phyloP scores from a whole-genome alignment of 2,113 vertebrate genomes.

The Crotalus helleri region DNA sequence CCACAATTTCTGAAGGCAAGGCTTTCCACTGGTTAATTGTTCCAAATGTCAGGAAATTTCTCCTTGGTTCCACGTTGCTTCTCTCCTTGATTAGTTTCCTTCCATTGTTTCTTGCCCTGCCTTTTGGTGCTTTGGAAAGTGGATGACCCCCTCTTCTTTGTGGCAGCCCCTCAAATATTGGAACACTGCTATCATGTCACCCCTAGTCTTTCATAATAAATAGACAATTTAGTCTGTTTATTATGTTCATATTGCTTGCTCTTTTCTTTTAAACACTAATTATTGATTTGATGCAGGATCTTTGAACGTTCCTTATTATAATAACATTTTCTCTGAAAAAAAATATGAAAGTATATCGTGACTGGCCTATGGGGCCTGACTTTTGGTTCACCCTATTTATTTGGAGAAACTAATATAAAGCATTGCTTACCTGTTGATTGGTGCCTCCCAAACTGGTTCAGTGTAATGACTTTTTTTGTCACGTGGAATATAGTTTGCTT shows the following conservation, averaged over 20 bases:
- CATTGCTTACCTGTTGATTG: background rate
- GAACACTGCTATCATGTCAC: background rate
- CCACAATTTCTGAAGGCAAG: too few species aligned
- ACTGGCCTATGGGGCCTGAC: background rate
- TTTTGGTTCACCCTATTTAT: background rate
- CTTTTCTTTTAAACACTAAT: background rate
- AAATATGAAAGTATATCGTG: background rate
- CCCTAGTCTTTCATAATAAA: background rate
- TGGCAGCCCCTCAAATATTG: background rate
- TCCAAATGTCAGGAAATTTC: too few species aligned
- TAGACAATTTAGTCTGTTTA: background rate
- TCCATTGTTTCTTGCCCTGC: too few species aligned
- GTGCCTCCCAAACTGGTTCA: background rate
- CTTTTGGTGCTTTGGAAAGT: background rate
- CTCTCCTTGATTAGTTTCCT: too few species aligned
- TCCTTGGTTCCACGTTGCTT: too few species aligned
- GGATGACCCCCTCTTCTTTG: background rate
- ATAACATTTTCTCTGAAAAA: background rate
- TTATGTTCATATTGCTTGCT: background rate
- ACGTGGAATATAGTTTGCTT: conserved; percentile 24
- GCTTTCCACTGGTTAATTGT: too few species aligned
- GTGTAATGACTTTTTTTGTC: conserved; percentile 19
- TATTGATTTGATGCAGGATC: background rate
- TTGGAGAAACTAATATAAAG: background rate
- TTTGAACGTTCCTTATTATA: background rate